Percentiles rank a stretch among this genome's conserved stretches.
These are phyloP conservation scores for Rutilus rutilus DNA, from an alignment of 2,113 vertebrate species.

Conservation along the genomic window DNA sequence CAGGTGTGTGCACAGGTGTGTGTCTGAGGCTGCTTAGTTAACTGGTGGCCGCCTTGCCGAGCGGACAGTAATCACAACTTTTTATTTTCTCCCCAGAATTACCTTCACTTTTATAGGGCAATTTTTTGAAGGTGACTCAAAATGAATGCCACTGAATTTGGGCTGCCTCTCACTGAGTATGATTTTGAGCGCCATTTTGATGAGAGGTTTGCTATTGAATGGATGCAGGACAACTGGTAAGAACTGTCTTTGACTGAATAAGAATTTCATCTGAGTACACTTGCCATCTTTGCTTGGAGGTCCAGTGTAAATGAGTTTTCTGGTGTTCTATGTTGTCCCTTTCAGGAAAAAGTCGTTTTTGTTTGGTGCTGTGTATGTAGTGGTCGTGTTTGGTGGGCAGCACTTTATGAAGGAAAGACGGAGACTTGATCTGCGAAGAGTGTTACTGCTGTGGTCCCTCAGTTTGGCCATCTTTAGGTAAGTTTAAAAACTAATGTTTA, in stretches of 20 bases:
- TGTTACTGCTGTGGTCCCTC: slow-evolving; percentile 94
- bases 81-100: neutral
- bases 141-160: slow-evolving; percentile 39
- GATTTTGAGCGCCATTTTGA: slow-evolving; percentile 45
- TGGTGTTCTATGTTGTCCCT: neutral
- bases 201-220: slow-evolving; percentile 46
- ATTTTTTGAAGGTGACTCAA: neutral
- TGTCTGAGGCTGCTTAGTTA: neutral
- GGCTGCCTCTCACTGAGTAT: slow-evolving; percentile 36
- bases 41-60: neutral
- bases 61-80: neutral
- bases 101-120: neutral
- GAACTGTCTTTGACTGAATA: neutral
- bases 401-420: slow-evolving; percentile 97
- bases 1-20: slow-evolving; percentile 39
- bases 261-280: neutral
- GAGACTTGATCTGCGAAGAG: slow-evolving; percentile 96
- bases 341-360: slow-evolving; percentile 98
- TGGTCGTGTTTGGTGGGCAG: slow-evolving; percentile 94
- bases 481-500: slow-evolving; percentile 11
- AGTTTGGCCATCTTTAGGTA: slow-evolving; percentile 98
- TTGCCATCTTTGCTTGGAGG: neutral
- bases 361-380: slow-evolving; percentile 93
- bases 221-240: slow-evolving; percentile 54
- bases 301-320: neutral